Evolutionary conservation across 2,113 vertebrate species (phyloP).

Genomic region (Urocitellus parryii): DNA sequence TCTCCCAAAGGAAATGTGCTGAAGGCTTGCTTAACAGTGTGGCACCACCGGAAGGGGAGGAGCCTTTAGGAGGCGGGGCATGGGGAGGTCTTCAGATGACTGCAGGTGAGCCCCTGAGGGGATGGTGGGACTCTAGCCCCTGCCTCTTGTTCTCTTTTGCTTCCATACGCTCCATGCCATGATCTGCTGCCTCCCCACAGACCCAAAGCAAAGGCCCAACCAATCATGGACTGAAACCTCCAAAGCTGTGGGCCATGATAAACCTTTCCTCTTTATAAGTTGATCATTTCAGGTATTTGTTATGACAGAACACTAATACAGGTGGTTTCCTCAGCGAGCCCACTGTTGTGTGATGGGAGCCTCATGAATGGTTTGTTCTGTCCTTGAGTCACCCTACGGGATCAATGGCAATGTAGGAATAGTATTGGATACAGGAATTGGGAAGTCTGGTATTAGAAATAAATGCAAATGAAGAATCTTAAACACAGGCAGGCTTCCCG

Average conservation of each 20-base stretch:
- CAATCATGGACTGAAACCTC: not conserved
- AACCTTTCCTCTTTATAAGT: not conserved
- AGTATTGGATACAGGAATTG: not conserved
- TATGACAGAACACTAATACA: not conserved
- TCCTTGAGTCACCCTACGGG: not conserved
- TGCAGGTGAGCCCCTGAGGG: not conserved
- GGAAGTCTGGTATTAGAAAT: not conserved
- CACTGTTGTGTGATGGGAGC: accelerated
- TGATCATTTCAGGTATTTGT: not conserved
- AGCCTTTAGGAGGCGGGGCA: too few relatives aligned
- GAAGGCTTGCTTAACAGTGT: not conserved
- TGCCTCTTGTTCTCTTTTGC: not conserved
- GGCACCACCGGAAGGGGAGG: not conserved
- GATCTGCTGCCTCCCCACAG: not conserved
- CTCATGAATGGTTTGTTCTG: not conserved
- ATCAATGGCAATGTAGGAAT: not conserved
- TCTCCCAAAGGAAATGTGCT: not conserved
- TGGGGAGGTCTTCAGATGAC: not conserved
- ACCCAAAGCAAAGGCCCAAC: not conserved
- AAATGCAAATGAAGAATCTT: not conserved
- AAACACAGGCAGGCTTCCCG: conserved; percentile 14
- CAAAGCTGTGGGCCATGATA: too few relatives aligned
- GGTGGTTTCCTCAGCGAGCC: not conserved
- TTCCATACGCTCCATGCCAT: not conserved
- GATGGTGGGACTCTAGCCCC: not conserved